phyloP scores from a whole-genome alignment of 92 coral and sea anemone genomes.

The Zoanthus solanderi region DNA sequence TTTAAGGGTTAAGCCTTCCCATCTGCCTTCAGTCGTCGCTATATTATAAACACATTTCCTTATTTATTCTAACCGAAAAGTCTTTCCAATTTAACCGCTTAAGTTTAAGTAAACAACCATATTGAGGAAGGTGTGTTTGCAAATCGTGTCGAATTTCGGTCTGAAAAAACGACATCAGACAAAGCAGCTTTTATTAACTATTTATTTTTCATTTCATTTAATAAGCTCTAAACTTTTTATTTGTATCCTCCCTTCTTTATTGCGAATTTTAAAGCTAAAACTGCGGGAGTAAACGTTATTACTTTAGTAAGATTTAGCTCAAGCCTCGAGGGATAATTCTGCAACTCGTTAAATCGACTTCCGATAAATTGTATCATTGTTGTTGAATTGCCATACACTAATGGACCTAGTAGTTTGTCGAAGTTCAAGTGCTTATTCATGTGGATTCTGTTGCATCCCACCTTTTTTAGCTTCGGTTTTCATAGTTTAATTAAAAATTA shows the following conservation, averaged over 20 bases:
- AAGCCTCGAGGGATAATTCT: not conserved
- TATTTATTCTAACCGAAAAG: no score
- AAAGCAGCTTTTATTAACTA: not conserved
- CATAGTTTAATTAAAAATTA: constrained; percentile 38
- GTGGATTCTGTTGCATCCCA: not conserved
- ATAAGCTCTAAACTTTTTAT: not conserved
- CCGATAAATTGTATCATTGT: not conserved
- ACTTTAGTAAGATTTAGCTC: not conserved
- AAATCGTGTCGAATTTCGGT: not conserved
- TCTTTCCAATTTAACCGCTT: no score
- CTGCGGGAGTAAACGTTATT: not conserved
- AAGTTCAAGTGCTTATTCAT: not conserved
- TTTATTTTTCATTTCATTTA: not conserved
- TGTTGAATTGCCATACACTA: not conserved
- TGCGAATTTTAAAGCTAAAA: not conserved
- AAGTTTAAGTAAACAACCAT: no score
- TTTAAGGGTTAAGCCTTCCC: no score
- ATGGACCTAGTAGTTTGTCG: not conserved
- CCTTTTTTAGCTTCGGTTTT: not conserved
- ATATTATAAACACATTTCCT: no score
- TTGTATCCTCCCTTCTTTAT: not conserved
- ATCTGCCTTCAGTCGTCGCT: no score
- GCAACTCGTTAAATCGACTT: not conserved
- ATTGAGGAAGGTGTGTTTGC: not conserved
- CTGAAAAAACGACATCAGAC: not conserved